phyloP scores from a whole-genome alignment of 2,888 invertebrate genomes.

The Boloria selene region DNA sequence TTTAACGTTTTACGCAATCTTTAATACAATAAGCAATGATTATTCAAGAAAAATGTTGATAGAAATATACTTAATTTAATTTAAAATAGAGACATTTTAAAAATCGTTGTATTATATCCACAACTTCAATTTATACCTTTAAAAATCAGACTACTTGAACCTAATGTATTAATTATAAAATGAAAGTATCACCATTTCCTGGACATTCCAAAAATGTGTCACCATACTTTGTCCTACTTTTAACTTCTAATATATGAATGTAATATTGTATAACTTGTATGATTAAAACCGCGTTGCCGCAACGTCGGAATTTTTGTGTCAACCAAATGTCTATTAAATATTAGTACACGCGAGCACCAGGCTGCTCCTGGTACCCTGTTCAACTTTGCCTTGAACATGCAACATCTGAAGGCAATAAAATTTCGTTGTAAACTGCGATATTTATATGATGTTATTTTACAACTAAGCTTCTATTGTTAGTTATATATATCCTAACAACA shows the following conservation, averaged over 20 bases:
- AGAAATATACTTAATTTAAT: background rate
- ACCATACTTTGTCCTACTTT: conserved; percentile 3
- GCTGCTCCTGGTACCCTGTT: conserved; percentile 67
- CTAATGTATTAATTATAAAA: no score
- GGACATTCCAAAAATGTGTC: conserved; percentile 4
- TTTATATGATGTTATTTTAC: conserved; percentile 8
- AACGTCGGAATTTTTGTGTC: conserved; percentile 36
- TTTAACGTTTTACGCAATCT: background rate
- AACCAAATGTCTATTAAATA: conserved; percentile 38
- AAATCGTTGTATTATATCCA: no score
- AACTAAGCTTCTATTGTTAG: background rate
- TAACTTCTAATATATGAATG: background rate
- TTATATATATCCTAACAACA: background rate
- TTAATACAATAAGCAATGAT: background rate
- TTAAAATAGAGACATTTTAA: background rate
- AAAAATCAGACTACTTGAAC: no score
- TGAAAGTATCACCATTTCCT: no score
- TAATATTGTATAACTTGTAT: conserved; percentile 7
- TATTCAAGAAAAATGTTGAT: background rate
- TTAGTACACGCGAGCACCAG: conserved; percentile 64
- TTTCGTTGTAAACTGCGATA: conserved; percentile 29
- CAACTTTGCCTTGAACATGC: conserved; percentile 65
- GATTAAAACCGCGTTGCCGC: conserved; percentile 27
- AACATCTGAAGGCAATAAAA: conserved; percentile 53
- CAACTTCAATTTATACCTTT: no score